Base-by-base conservation (phyloP, 2,113 vertebrate species). In the Notarius lentiginosus region DNA sequence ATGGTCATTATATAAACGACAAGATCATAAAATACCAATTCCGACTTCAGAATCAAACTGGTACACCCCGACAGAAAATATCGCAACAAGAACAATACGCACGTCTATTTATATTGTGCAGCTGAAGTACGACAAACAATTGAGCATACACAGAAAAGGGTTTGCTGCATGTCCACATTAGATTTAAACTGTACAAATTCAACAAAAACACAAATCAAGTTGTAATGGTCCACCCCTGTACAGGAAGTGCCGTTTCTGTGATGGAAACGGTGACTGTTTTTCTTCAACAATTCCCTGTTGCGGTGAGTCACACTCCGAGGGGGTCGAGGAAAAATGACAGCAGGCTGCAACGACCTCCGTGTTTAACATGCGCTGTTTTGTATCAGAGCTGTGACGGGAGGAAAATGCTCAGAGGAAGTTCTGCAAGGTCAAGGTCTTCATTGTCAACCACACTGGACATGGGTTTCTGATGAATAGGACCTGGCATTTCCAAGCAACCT, bases 211-310 rank as follows among this genome's bases (percentile, higher is more conserved):
- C 60, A 47, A 30, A 68, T 68, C 49, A 20, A 18, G 47, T 49
- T 84, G 53, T 80, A 88, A 88, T 53, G 27, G 51, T 61, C n/a
- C 34, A 79, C 1, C 9, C 18, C 65, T 63, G 47, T 73, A 75
- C 83, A 85, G 79, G 77, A 85, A 41, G 41, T 24, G 7, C 51
- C 10, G 66, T 55, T 30, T 10, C n/a, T 63, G 51, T 68, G 55
- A 58, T 70, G 60, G 66, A 86, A 60, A 87, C 18, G 82, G 27
- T 15, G 75, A 66, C 76, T 77, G 68, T 58, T 84, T 76, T 82
- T 41, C 55, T 66, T 65, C 49, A 68, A 12, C 30, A 47, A 56
- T 47, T 22, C 53, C 83, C 85, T 79, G 76, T 60, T 84, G 75
- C 24, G 73, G 15, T 56, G 82, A 84, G 17, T 89, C 86, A 77